phyloP scores from a whole-genome alignment of 92 coral and sea anemone genomes.

The Hydrozoanthus gracilis region DNA sequence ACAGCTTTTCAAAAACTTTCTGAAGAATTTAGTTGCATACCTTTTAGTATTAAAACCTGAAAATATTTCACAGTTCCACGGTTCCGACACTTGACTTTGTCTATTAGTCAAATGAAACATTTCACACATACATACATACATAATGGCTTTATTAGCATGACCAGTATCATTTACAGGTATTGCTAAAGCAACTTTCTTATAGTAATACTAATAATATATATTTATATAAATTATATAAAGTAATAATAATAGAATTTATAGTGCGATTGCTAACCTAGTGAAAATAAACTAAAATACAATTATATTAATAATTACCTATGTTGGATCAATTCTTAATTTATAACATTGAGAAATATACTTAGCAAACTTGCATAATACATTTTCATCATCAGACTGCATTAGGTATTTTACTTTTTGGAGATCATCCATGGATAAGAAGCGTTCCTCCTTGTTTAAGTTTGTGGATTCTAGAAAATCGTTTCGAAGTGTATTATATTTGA shows the following conservation, averaged over 20 bases:
- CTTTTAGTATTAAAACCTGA: slow-evolving; percentile 1
- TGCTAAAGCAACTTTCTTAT: no score
- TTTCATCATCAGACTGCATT: background rate
- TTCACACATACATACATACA: background rate
- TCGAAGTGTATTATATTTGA: background rate
- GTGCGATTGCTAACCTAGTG: background rate
- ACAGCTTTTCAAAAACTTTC: slow-evolving; percentile 1
- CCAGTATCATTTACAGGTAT: slow-evolving; percentile 5
- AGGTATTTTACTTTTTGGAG: background rate
- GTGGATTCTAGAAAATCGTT: background rate
- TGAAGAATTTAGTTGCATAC: slow-evolving; percentile 3
- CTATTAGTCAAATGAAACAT: background rate
- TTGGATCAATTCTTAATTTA: background rate
- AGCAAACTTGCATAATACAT: background rate
- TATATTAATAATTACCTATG: background rate
- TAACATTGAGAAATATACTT: background rate
- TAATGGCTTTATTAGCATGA: slow-evolving; percentile 1
- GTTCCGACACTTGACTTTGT: slow-evolving; percentile 6
- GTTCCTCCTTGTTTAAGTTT: background rate
- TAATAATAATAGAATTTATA: no score
- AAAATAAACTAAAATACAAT: background rate
- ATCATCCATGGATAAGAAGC: background rate
- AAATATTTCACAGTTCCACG: slow-evolving; percentile 4
- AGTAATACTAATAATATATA: no score
- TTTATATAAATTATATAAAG: background rate